Percentiles rank a stretch among this genome's conserved stretches.
phyloP scores from a whole-genome alignment of 2,888 invertebrate species.

The Clunio marinus region DNA sequence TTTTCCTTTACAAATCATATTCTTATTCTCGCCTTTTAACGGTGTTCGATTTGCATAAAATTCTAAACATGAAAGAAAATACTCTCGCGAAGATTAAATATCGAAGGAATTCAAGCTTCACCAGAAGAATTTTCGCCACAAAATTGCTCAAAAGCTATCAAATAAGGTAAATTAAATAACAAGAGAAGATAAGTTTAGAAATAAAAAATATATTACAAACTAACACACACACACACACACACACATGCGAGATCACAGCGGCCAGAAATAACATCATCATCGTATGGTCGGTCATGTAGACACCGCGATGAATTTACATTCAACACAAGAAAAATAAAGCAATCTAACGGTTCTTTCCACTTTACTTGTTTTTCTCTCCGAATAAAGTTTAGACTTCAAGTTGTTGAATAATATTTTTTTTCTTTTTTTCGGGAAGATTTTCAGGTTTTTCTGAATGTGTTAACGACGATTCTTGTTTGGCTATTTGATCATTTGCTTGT shows the following conservation, averaged over 20 bases:
- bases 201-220: not conserved
- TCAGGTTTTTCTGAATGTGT: constrained; percentile 19
- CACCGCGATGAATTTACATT: constrained; percentile 33
- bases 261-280: no score
- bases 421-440: constrained; percentile 22
- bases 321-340: constrained; percentile 17
- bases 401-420: no score
- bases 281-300: not conserved
- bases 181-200: not conserved
- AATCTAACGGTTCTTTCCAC: constrained; percentile 38
- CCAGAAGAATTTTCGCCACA: not conserved
- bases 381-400: constrained; percentile 29
- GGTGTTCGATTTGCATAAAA: not conserved
- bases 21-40: not conserved
- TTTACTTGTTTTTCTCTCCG: constrained; percentile 17
- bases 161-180: not conserved
- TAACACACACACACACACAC: constrained; percentile 2
- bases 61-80: not conserved
- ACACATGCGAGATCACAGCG: not conserved
- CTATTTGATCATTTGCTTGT: not conserved
- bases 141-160: not conserved
- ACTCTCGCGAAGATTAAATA: no score
- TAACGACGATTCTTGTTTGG: constrained; percentile 11
- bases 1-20: not conserved
- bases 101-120: not conserved